Evolutionary conservation across 2,888 invertebrate genomes (phyloP), one percentile per base, ranked within the genome.

Genomic region (Tryphoninae sp.): DNA sequence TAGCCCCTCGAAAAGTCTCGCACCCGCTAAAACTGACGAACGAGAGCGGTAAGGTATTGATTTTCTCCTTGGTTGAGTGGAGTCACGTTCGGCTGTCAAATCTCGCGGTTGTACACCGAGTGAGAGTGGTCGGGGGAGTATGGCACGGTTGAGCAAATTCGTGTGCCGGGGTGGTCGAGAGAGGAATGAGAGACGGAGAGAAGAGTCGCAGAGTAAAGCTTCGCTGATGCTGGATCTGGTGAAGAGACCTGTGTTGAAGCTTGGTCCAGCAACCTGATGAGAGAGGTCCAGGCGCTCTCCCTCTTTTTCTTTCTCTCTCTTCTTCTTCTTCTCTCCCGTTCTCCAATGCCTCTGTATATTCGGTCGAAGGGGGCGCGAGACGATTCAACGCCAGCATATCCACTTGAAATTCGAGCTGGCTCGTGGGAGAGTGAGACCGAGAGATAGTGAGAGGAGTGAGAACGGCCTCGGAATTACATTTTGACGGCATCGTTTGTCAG

Each of bases 401-500:
- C 87, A 87, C 88, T 88, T 88, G 86, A 88, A 88, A 89, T 89
- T 89, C 88, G 83, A 82, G 83, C 73, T 85, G 59, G 76, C 51
- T 45, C 45, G 45, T 45, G 45, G 13, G 84, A 59, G n/a, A 73
- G 33, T 23, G 74, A 69, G 64, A 72, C 73, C 53, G 69, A 73
- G 67, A 65, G 53, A 76, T 40, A 73, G 51, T 55, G 53, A 58
- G 45, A 45, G 62, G 80, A 76, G 81, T 69, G 81, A 82, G 82
- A 86, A 87, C 87, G 86, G 85, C 86, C 85, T 81, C 86, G 89
- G 89, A 89, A 89, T 90, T 89, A 90, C 90, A 89, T 90, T 90
- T 90, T 90, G 90, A 90, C 90, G 90, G 89, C 85, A 88, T 90
- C 90, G 88, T 90, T 90, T 90, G 90, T 90, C 90, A 90, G 88